Base-by-base conservation (phyloP, 2,797 vertebrate species). In the Passerculus sandwichensis region DNA sequence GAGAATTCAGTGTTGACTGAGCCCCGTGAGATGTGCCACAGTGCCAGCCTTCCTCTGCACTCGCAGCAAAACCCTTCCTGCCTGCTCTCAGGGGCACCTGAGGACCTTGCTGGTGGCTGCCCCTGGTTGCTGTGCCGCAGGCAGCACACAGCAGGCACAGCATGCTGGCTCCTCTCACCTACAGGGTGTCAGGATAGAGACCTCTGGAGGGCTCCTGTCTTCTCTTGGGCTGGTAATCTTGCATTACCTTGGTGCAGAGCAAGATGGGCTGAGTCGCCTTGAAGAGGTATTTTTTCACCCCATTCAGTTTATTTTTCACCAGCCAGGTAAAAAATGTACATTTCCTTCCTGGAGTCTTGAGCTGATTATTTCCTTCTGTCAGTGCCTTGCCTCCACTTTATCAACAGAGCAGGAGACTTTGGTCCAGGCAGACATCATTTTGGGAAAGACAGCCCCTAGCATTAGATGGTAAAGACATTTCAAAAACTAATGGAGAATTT, bases 401-500 rank as follows among this genome's bases (percentile, higher is more conserved):
- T 75, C 73, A 90, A 70, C 51, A 73, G 56, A 70, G n/a, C 0
- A 4, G 64, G 29, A 78, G 38, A 32, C 51, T 73, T 54, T 71
- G 48, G 61, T 73, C 26, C 47, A 85, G 25, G 14, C 8, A 74
- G 65, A 29, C 53, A 89, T 53, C 1, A 16, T 71, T 83, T 69
- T 69, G 54, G 89, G 91, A 84, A 84, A 78, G 69, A 80, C 27
- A 91, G 69, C 70, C 59, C 27, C 44, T 40, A 59, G 56, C 83
- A 67, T 50, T 79, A 91, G 79, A 82, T 38, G 11, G 29, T 22
- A 85, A 59, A 90, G 60, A 64, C 42, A 38, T 92, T 95, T 85
- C 79, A 54, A 85, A 87, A 94, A 80, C 42, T 71, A 82, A 79
- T 54, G 38, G 67, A 85, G 60, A 94, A 82, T 87, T 91, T 91